A percentile compares a stretch with the other conserved stretches of the same genome.
Evolutionary conservation across 2,113 vertebrate genomes (phyloP).

Genomic region (Peromyscus leucopus): DNA sequence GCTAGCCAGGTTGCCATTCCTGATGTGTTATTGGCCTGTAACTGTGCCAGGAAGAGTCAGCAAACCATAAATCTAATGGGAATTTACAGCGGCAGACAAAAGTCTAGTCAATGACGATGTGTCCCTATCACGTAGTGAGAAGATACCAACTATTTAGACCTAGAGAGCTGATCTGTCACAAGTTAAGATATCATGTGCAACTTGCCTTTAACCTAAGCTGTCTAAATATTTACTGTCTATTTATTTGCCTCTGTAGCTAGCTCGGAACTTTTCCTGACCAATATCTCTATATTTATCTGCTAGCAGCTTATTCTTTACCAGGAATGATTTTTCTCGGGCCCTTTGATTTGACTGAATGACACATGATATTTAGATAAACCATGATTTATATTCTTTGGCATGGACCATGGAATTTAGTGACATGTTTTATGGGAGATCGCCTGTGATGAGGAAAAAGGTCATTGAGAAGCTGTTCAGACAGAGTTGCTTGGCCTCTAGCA

Average conservation of each 20-base stretch:
- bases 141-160: background rate
- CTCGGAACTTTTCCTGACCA: constrained; percentile 29
- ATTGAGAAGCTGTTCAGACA: constrained; percentile 81
- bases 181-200: constrained; percentile 59
- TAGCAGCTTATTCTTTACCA: constrained; percentile 59
- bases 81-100: constrained; percentile 54
- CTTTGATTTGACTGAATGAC: constrained; percentile 74
- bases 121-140: constrained; percentile 18
- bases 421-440: constrained; percentile 78
- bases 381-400: constrained; percentile 76
- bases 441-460: constrained; percentile 83
- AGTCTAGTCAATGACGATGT: constrained; percentile 36
- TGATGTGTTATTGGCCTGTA: constrained; percentile 44
- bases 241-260: constrained; percentile 56
- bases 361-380: constrained; percentile 78
- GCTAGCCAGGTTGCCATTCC: constrained; percentile 48
- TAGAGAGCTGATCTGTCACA: background rate
- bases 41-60: constrained; percentile 47
- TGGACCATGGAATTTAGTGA: constrained; percentile 66
- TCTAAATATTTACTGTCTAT: background rate
- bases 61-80: constrained; percentile 38
- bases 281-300: constrained; percentile 54
- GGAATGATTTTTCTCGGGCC: constrained; percentile 72
- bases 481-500: constrained; percentile 70
- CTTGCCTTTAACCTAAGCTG: background rate